These are phyloP conservation scores for Pimephales promelas DNA, from an alignment of 2,113 vertebrate species.

Conservation along the genomic window DNA sequence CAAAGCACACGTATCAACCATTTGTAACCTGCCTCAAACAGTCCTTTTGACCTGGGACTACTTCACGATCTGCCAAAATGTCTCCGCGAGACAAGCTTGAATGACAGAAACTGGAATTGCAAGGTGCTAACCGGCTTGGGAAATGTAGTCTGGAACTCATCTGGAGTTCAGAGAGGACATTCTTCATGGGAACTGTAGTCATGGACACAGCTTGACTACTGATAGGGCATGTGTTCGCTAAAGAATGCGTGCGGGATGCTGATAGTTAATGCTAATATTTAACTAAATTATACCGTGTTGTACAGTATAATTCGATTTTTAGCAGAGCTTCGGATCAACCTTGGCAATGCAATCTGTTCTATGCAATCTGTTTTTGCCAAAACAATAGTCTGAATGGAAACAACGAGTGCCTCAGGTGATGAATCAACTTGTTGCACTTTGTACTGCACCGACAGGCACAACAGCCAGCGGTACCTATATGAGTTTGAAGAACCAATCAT, in stretches of 20 bases:
- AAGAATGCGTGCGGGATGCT: constrained; percentile 25
- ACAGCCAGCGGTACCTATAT: neutral
- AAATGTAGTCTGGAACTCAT: constrained; percentile 35
- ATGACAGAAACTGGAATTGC: constrained; percentile 31
- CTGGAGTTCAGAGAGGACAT: constrained; percentile 38
- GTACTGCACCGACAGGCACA: neutral
- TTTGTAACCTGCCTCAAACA: constrained; percentile 21
- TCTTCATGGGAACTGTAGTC: constrained; percentile 50
- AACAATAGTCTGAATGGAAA: neutral
- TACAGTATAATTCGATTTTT: neutral
- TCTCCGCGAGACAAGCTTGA: constrained; percentile 19
- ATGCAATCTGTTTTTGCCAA: constrained; percentile 36
- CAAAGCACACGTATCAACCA: neutral
- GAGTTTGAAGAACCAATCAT: neutral
- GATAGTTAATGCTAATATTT: constrained; percentile 4
- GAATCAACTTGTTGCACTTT: constrained; percentile 13
- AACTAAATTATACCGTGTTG: neutral
- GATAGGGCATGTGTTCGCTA: constrained; percentile 24
- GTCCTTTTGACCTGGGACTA: constrained; percentile 14
- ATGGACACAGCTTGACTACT: constrained; percentile 48
- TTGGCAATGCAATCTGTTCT: constrained; percentile 29
- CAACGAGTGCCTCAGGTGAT: constrained; percentile 25
- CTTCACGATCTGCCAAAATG: constrained; percentile 1
- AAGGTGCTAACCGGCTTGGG: constrained; percentile 47
- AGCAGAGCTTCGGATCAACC: constrained; percentile 11